Evolutionary conservation across 2,113 vertebrate species (phyloP).

Genomic region (Mus spicilegus): DNA sequence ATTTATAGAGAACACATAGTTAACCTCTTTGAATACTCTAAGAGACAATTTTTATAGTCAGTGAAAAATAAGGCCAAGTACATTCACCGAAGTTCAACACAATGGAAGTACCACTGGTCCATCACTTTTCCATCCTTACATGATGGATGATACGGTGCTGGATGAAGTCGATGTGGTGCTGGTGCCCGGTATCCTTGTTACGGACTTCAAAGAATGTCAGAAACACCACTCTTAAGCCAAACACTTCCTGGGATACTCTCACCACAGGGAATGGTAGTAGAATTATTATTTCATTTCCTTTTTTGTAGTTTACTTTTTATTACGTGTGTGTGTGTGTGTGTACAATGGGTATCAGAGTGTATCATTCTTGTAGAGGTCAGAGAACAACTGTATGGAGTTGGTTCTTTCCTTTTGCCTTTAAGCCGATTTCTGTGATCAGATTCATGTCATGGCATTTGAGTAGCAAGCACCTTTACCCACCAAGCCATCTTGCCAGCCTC

Average conservation of each 20-base stretch:
- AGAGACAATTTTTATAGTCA: conserved; percentile 12
- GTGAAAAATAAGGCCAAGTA: neutral
- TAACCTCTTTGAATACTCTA: neutral
- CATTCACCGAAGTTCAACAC: neutral
- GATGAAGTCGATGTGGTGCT: neutral
- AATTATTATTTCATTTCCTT: neutral
- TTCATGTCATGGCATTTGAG: neutral
- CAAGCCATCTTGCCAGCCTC: neutral
- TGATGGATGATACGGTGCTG: neutral
- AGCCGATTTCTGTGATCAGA: neutral
- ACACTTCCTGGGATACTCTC: neutral
- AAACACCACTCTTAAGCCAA: neutral
- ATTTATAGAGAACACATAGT: neutral
- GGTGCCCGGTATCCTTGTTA: neutral
- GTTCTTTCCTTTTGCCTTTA: neutral
- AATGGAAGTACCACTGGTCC: neutral
- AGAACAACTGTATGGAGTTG: neutral
- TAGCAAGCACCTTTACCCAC: neutral
- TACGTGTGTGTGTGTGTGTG: neutral
- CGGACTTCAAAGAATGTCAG: neutral
- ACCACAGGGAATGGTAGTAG: neutral
- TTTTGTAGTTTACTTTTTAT: neutral
- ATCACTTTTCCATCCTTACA: neutral
- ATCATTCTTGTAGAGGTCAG: neutral
- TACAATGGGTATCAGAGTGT: neutral